Evolutionary conservation across 2,888 invertebrate genomes (phyloP), one percentile per base, ranked within the genome.

Genomic region (Campoletis raptor): DNA sequence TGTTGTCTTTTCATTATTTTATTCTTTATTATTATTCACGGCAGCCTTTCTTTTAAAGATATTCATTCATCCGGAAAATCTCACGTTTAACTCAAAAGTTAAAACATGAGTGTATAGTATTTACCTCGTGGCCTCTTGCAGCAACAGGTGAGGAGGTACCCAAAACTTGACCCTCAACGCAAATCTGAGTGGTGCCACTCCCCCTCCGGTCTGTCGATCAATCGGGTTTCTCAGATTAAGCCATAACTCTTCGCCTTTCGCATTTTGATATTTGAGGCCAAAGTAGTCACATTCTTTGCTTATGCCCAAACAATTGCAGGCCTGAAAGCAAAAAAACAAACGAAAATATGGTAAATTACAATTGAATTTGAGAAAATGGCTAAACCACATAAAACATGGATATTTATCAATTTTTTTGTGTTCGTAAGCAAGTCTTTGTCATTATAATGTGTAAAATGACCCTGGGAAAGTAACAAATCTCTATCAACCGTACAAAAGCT

Each of bases 251-350:
- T 97, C 97, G 48, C 97, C 97, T 85, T 96, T 95, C 66, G 95
- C 95, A 88, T 96, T 96, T 84, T 95, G 94, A 92, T 96, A 96
- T 92, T 98, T 97, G 86, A 98, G 96, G 0, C 98, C 98, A 94
- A 98, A 98, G 95, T 98, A 98, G 94, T 98, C 98, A 88, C 97
- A 96, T 94, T 98, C 98, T 89, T 97, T 97, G 90, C 97, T 96
- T 91, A 98, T 97, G 88, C 97, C 97, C 89, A 98, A 95, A 89
- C 96, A 96, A 92, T 97, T 96, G 94, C 98, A 98, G 54, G 98
- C 97, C 98, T 98, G 95, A 10, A 86, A 87, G 21, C 36, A 81
- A 24, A 73, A 61, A 70, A 66, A 54, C 8, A 40, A 72, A 54
- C 76, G 70, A n/a, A 78, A 69, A 64, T 52, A 7, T n/a, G 15